A percentile compares a stretch with the other conserved stretches of the same genome.
Conservation (phyloP, 2,797 vertebrate genomes). For the Botia almorhae region DNA sequence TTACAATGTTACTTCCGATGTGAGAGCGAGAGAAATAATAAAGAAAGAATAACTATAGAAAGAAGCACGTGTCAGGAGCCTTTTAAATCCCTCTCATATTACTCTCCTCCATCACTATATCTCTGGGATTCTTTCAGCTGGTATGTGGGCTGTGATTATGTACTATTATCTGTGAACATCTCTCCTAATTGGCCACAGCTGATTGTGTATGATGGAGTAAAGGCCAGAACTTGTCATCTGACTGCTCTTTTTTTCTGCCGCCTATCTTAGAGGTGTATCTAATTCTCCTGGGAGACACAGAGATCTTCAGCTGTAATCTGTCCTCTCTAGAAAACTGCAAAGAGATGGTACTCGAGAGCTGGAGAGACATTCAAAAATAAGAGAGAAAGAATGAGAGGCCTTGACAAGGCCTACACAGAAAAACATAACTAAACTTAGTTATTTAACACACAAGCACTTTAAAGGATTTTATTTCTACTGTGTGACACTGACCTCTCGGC, state of each 20-base stretch:
- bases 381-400: not conserved
- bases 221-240: slow-evolving; percentile 66
- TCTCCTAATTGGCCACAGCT: slow-evolving; percentile 74
- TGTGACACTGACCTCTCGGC: not conserved
- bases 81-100: not conserved
- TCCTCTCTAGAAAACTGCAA: slow-evolving; percentile 25
- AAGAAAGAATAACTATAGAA: slow-evolving; percentile 43
- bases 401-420: not conserved
- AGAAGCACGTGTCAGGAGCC: slow-evolving; percentile 31
- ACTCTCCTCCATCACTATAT: not conserved
- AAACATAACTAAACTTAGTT: not conserved
- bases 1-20: not conserved
- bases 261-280: slow-evolving; percentile 16
- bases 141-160: slow-evolving; percentile 70
- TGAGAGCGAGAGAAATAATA: slow-evolving; percentile 39
- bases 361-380: slow-evolving; percentile 14
- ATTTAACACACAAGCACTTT: not conserved
- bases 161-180: slow-evolving; percentile 65
- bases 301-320: slow-evolving; percentile 21
- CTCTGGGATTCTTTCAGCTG: slow-evolving; percentile 61
- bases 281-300: slow-evolving; percentile 26
- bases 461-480: not conserved
- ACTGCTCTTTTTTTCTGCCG: slow-evolving; percentile 19
- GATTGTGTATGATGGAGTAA: slow-evolving; percentile 68
- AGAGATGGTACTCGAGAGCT: not conserved